Conservation (phyloP, 2,888 invertebrate genomes). For the Lepetodrilus schrolli region DNA sequence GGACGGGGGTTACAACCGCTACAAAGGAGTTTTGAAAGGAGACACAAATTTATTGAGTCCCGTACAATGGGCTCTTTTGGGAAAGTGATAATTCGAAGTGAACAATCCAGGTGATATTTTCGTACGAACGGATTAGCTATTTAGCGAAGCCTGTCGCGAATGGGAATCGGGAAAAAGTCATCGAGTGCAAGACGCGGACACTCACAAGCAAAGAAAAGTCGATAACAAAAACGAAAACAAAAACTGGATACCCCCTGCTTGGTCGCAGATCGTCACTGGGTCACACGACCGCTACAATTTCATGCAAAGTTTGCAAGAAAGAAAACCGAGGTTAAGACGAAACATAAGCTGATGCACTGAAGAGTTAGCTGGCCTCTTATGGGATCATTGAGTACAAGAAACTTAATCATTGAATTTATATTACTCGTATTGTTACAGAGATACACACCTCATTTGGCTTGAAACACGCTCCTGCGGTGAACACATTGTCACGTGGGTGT, state of each 20-base stretch:
- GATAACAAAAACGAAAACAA: neutral
- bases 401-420: neutral
- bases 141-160: neutral
- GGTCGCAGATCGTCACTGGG: neutral
- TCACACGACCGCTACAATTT: neutral
- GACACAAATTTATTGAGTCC: constrained; percentile 15
- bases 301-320: constrained; percentile 18
- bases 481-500: no score
- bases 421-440: neutral
- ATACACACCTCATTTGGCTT: neutral
- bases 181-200: neutral
- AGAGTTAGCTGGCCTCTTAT: neutral
- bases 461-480: no score
- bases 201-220: neutral
- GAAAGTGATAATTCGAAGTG: neutral
- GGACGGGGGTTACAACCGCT: neutral
- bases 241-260: constrained; percentile 7
- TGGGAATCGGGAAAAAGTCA: neutral
- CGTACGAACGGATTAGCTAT: neutral
- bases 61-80: neutral
- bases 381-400: neutral
- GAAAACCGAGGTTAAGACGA: constrained; percentile 1
- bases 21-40: constrained; percentile 7
- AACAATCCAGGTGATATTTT: neutral
- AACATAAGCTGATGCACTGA: neutral